These are phyloP conservation scores for Gortyna flavago DNA, from an alignment of 2,888 invertebrate genomes.

Conservation along the genomic window DNA sequence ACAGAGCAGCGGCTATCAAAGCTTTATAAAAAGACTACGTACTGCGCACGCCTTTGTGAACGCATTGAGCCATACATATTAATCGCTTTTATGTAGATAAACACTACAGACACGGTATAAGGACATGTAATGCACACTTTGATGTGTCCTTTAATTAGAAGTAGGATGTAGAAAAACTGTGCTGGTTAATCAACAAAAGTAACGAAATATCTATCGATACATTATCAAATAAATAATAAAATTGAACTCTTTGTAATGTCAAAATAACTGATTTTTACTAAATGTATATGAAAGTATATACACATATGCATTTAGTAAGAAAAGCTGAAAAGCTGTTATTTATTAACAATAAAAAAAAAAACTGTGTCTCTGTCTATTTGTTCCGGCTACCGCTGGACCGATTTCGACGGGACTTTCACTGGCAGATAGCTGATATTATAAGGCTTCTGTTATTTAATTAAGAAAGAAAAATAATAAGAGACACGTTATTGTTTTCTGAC, in stretches of 20 bases:
- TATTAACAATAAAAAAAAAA: not conserved
- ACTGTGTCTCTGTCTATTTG: not conserved
- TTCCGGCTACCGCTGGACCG: not conserved
- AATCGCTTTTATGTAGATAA: conserved; percentile 78
- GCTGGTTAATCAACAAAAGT: not conserved
- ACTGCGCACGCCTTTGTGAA: conserved; percentile 78
- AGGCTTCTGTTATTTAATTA: not conserved
- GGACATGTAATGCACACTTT: conserved; percentile 37
- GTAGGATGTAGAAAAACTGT: not conserved
- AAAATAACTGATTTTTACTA: not conserved
- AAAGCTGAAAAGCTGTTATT: no score
- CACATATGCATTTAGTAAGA: not conserved
- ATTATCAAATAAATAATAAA: not conserved
- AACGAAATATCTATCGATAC: no score
- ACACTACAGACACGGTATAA: conserved; percentile 62
- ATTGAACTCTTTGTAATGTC: not conserved
- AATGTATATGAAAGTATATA: not conserved
- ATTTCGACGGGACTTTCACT: not conserved
- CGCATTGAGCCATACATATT: conserved; percentile 79
- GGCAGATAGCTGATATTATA: not conserved
- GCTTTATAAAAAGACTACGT: conserved; percentile 79
- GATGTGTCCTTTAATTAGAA: conserved; percentile 24
- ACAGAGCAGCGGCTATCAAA: conserved; percentile 65
- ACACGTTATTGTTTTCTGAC: not conserved
- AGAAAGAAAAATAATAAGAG: not conserved